Conservation (phyloP, 2,797 vertebrate species). For the Eospalax fontanierii region DNA sequence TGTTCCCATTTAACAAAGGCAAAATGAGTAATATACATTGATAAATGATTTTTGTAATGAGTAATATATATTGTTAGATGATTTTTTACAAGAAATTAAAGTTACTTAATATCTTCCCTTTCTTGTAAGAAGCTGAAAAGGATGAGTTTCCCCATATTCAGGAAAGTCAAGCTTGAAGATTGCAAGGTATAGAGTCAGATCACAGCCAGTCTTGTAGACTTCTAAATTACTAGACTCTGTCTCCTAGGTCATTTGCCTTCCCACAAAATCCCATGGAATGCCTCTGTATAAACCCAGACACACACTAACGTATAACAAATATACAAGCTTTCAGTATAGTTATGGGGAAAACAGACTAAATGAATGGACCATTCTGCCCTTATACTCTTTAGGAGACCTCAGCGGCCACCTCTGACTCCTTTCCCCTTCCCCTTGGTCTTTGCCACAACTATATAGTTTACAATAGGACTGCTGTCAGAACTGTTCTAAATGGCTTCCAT, state of each 20-base stretch:
- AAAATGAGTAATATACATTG: no score
- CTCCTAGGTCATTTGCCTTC: constrained; percentile 42
- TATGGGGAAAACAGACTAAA: constrained; percentile 41
- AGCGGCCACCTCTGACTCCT: neutral
- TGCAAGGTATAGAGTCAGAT: neutral
- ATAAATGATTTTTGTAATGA: constrained; percentile 50
- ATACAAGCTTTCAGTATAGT: neutral
- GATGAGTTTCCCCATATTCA: constrained; percentile 55
- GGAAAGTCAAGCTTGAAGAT: constrained; percentile 43
- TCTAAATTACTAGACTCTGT: constrained; percentile 51
- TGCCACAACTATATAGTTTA: neutral
- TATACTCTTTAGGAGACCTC: neutral
- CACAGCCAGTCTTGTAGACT: constrained; percentile 3
- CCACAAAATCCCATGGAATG: constrained; percentile 4
- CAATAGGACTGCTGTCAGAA: neutral
- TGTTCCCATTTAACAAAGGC: constrained; percentile 58
- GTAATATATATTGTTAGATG: constrained; percentile 46
- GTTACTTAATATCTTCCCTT: constrained; percentile 30
- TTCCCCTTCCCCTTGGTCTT: neutral
- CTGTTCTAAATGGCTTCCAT: neutral
- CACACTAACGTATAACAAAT: constrained; percentile 42
- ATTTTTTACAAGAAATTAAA: constrained; percentile 53
- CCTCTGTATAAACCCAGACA: constrained; percentile 26
- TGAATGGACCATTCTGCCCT: neutral
- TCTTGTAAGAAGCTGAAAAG: constrained; percentile 46